These are phyloP conservation scores for Odontocerum albicorne DNA, from an alignment of 2,888 invertebrate genomes.

Conservation along the genomic window DNA sequence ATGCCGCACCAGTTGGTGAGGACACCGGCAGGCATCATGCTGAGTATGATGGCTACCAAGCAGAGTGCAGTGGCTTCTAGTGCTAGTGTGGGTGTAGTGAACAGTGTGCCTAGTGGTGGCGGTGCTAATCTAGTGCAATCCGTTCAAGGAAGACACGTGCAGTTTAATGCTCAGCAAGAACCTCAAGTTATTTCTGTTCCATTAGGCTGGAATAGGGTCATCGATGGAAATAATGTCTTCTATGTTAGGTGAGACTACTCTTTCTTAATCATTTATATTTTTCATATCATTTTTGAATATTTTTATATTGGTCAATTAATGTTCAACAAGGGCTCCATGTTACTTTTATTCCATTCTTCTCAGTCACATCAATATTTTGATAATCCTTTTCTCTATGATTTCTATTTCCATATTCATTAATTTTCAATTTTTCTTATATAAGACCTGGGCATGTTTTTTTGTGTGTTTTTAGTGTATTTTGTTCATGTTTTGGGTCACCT, in stretches of 20 bases:
- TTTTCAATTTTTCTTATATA: no score
- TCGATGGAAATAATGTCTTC: slow-evolving; percentile 50
- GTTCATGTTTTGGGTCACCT: no score
- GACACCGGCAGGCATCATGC: slow-evolving; percentile 51
- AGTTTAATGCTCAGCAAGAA: slow-evolving; percentile 40
- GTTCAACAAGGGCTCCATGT: no score
- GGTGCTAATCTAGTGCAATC: slow-evolving; percentile 43
- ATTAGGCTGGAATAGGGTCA: slow-evolving; percentile 55
- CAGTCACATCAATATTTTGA: no score
- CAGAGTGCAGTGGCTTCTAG: slow-evolving; percentile 45
- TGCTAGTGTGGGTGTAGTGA: slow-evolving; percentile 45
- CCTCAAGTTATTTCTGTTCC: slow-evolving; percentile 46
- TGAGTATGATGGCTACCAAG: slow-evolving; percentile 49
- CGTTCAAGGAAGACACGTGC: slow-evolving; percentile 36
- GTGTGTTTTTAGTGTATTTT: no score
- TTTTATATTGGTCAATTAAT: not conserved
- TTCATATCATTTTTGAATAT: not conserved
- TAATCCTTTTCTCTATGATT: no score
- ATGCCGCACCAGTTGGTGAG: slow-evolving; percentile 47
- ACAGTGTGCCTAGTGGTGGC: slow-evolving; percentile 37
- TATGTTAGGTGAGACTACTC: slow-evolving; percentile 49
- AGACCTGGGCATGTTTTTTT: no score
- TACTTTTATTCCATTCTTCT: no score
- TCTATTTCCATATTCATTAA: no score
- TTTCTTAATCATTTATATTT: slow-evolving; percentile 2